These are phyloP conservation scores for Anas acuta DNA, from an alignment of 2,797 vertebrate species.

Conservation along the genomic window DNA sequence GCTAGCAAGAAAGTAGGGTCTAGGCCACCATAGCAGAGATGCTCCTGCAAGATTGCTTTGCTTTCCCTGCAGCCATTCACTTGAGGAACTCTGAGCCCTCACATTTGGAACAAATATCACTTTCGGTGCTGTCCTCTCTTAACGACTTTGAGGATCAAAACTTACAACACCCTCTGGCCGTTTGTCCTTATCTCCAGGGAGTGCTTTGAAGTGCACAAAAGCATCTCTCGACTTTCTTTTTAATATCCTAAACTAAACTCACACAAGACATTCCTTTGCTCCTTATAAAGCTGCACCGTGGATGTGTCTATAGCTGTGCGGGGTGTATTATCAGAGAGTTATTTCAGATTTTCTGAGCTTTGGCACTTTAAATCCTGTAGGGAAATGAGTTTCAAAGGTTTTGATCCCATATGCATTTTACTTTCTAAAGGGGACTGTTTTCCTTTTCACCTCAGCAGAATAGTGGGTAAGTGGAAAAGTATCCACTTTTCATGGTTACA, in stretches of 20 bases:
- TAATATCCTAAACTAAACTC: conserved; percentile 70
- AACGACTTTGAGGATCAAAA: conserved; percentile 21
- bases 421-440: neutral
- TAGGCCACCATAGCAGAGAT: neutral
- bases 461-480: neutral
- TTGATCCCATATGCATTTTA: conserved; percentile 34
- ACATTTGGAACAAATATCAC: conserved; percentile 60
- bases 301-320: neutral
- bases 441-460: neutral
- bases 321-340: conserved; percentile 35
- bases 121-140: neutral
- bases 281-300: conserved; percentile 14
- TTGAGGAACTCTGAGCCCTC: conserved; percentile 41
- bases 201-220: conserved; percentile 58
- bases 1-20: neutral
- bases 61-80: conserved; percentile 50
- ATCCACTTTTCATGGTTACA: neutral
- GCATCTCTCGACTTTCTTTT: conserved; percentile 63
- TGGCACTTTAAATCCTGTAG: conserved; percentile 42
- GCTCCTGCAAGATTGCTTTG: conserved; percentile 11
- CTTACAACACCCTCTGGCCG: conserved; percentile 26
- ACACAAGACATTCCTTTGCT: conserved; percentile 27
- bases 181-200: conserved; percentile 51
- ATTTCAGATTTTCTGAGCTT: conserved; percentile 53
- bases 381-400: conserved; percentile 66